Percentiles rank a stretch among this genome's conserved stretches.
phyloP scores from a whole-genome alignment of 2,888 invertebrate genomes.

The Synanthedon andrenaeformis region DNA sequence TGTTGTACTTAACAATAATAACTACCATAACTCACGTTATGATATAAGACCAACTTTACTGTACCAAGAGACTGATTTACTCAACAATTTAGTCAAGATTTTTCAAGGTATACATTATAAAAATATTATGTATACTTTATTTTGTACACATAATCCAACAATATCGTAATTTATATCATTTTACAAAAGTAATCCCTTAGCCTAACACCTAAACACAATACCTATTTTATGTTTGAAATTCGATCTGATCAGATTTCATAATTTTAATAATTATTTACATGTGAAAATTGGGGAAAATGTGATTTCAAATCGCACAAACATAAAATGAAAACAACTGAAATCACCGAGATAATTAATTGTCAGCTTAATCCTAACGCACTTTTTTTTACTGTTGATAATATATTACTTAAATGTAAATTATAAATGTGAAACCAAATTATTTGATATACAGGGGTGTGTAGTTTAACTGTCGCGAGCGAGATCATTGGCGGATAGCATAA shows the following conservation, averaged over 20 bases:
- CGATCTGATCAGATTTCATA: no score
- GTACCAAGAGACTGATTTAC: slow-evolving; percentile 1
- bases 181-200: slow-evolving; percentile 57
- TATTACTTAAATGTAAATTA: no score
- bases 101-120: slow-evolving; percentile 34
- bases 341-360: no score
- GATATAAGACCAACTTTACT: slow-evolving; percentile 24
- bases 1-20: slow-evolving; percentile 64
- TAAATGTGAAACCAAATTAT: no score
- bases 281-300: no score
- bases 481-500: slow-evolving; percentile 45
- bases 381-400: no score
- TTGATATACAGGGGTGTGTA: not conserved
- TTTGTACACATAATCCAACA: slow-evolving; percentile 62
- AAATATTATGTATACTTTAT: slow-evolving; percentile 42
- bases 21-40: slow-evolving; percentile 27
- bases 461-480: slow-evolving; percentile 22
- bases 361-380: no score
- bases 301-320: no score
- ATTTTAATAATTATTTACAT: no score
- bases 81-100: no score
- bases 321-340: no score
- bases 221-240: slow-evolving; percentile 12
- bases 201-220: slow-evolving; percentile 33
- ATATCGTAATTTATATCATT: slow-evolving; percentile 59